A percentile compares a stretch with the other conserved stretches of the same genome.
phyloP scores from a whole-genome alignment of 2,797 vertebrate genomes.

The Molossus alvarezi region DNA sequence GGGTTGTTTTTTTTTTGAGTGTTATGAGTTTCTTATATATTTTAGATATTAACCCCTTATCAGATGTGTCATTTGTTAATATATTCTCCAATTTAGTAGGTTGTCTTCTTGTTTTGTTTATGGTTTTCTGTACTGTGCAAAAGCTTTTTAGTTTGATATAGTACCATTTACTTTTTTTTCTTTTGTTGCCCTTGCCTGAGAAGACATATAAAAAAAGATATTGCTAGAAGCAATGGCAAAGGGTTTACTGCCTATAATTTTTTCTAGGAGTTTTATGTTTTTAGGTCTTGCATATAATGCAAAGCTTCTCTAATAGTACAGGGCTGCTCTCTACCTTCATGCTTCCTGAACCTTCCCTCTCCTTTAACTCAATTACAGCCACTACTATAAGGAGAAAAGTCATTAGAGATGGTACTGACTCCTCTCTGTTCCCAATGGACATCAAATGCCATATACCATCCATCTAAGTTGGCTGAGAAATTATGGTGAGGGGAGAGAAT shows the following conservation, averaged over 20 bases:
- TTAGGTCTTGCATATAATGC: not conserved
- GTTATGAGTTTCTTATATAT: not conserved
- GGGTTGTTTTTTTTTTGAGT: not conserved
- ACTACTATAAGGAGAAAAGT: not conserved
- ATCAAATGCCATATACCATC: not conserved
- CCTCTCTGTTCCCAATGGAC: not conserved
- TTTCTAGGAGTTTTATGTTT: not conserved
- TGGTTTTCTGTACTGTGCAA: not conserved
- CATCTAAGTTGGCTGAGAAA: not conserved
- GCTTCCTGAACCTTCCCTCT: not conserved
- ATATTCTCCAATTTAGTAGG: not conserved
- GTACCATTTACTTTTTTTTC: not conserved
- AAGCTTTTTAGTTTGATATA: not conserved
- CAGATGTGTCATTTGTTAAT: not conserved
- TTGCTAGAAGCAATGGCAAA: not conserved
- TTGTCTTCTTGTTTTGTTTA: not conserved
- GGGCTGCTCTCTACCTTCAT: not conserved
- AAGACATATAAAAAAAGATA: not conserved
- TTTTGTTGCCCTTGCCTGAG: not conserved
- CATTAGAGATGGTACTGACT: not conserved
- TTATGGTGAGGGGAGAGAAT: not conserved
- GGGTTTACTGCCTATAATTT: not conserved
- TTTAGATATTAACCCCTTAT: not conserved
- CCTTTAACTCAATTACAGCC: slow-evolving; percentile 15
- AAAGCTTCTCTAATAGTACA: slow-evolving; percentile 2